Base-by-base conservation (phyloP, 2,113 vertebrate species). In the Xenotilapia flavipinnis region DNA sequence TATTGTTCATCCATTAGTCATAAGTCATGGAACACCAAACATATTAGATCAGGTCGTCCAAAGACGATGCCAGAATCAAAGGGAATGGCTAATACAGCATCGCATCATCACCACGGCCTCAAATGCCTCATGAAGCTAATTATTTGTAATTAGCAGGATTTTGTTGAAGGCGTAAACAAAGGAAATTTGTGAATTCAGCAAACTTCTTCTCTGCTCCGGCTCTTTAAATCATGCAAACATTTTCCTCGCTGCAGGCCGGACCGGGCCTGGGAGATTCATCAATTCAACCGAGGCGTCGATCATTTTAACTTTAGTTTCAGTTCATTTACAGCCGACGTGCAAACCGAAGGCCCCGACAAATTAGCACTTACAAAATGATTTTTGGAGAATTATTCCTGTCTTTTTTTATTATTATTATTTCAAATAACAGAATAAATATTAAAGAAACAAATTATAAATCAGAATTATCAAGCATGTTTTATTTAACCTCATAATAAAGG, bases 111-210 rank as follows among this genome's bases (percentile, higher is more conserved):
- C 47, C 3, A 12, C 28, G 49, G 87, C 91, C 81, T 86, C 68
- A 49, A 73, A 90, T 31, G 85, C 56, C 85, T 91, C 60, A 26
- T 84, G 91, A 85, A 84, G 91, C 62, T 93, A 94, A 94, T 95
- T 94, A 94, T 92, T 94, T 93, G 90, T 92, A 95, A 96, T 95
- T 93, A 94, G 82, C 55, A 42, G 49, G 17, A 87, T 90, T 88
- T 92, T 88, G 84, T 94, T 91, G 73, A 91, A 81, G 91, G 90
- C 54, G 9, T 92, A 88, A 96, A 95, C 92, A 95, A 93, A 93
- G 85, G 54, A 90, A 89, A 89, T 70, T 1, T 79, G 87, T 84
- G 65, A 93, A 92, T 90, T 92, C 79, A 92, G 90, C 87, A 77
- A 89, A 91, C 86, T 51, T 80, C 81, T 80, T 82, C 83, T 87